These are phyloP conservation scores for Paracanthobrama guichenoti DNA, from an alignment of 2,113 vertebrate species.

Conservation along the genomic window DNA sequence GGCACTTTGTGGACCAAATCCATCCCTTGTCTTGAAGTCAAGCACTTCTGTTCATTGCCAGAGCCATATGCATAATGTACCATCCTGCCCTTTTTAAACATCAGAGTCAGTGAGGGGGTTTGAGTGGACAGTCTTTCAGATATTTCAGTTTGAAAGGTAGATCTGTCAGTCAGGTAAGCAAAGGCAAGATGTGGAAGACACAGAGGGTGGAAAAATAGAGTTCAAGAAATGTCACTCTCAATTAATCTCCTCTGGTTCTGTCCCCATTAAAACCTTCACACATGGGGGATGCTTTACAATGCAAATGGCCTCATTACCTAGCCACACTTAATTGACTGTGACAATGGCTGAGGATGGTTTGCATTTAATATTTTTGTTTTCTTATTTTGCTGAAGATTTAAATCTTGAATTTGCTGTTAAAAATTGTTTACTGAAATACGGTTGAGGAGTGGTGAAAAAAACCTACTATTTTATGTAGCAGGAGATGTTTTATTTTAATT, in stretches of 20 bases:
- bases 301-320: constrained; percentile 94
- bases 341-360: constrained; percentile 77
- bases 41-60: neutral
- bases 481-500: neutral
- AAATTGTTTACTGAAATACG: neutral
- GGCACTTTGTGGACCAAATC: neutral
- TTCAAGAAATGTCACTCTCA: constrained; percentile 93
- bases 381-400: constrained; percentile 68
- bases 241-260: constrained; percentile 90
- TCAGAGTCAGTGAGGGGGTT: constrained; percentile 82
- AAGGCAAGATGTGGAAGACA: constrained; percentile 62
- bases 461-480: neutral
- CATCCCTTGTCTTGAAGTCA: neutral
- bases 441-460: neutral
- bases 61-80: constrained; percentile 74
- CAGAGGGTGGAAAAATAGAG: constrained; percentile 59
- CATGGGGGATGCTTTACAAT: constrained; percentile 86
- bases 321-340: constrained; percentile 92
- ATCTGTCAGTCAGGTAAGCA: constrained; percentile 87
- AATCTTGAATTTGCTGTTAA: neutral
- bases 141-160: constrained; percentile 90
- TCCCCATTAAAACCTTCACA: constrained; percentile 92
- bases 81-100: constrained; percentile 77
- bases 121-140: constrained; percentile 88
- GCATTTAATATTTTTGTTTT: constrained; percentile 85